Base-by-base conservation (phyloP, 2,113 vertebrate genomes). In the Lagopus leucura region DNA sequence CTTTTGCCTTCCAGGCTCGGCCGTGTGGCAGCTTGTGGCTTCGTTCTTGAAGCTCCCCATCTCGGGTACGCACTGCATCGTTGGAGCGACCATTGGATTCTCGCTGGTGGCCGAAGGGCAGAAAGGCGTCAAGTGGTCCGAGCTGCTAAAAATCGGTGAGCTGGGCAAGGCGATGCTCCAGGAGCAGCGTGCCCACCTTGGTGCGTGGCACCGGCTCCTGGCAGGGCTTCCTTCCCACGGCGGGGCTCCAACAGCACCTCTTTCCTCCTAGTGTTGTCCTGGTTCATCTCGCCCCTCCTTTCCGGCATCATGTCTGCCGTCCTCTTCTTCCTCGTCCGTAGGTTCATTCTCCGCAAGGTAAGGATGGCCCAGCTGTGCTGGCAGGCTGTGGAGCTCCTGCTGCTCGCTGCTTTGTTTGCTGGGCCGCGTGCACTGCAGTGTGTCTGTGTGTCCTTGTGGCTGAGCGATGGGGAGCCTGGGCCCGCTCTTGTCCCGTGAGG, bases 31-130 rank as follows among this genome's bases (percentile, higher is more conserved):
- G 93, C 97, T 99, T 48, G 93, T 78, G 32, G 99, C 99, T 91
- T 99, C 99, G 0, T 99, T 99, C 96, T 97, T 99, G 97, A 99
- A 98, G 98, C 99, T 99, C 13, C 99, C 99, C 84, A 99, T 99
- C 90, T 99, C 99, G 94, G 99, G 99, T 74, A 99, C 99, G 22
- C 99, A 99, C 96, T 99, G 99, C 86, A 99, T 99, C 24, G 99
- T 99, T 11, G 99, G 99, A 22, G 99, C 99, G 0, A 99, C 99
- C 81, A 99, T 99, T 38, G 99, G 99, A 24, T 99, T 98, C 95
- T 99, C 99, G 0, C 96, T 99, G 67, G 99, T 99, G 82, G 99
- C 99, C 47, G 93, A 97, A 93, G 99, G 99, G 64, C 98, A 98
- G 52, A 82, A 98, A 54, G 99, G 99, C 38, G 98, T 99, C 92